Percentiles rank a stretch among this genome's conserved stretches.
Evolutionary conservation across 2,797 vertebrate genomes (phyloP).

Genomic region (Rhinella marina): DNA sequence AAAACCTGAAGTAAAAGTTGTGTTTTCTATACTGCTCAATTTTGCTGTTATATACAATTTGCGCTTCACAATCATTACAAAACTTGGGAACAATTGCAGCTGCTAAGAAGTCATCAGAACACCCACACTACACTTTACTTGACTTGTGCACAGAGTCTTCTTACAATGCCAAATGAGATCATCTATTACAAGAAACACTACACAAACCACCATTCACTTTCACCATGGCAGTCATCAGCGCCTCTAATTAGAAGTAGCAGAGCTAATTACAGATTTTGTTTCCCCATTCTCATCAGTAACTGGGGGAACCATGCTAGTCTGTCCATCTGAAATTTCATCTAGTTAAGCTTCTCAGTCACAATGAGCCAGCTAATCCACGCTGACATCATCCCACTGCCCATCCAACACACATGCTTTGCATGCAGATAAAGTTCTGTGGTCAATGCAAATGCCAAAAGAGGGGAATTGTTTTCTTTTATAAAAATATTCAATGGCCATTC

Average conservation of each 20-base stretch:
- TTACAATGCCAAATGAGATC: neutral
- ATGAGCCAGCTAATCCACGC: constrained; percentile 51
- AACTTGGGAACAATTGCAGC: neutral
- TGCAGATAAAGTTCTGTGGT: constrained; percentile 32
- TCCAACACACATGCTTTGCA: constrained; percentile 24
- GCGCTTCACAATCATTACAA: neutral
- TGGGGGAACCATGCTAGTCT: constrained; percentile 41
- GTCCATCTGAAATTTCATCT: constrained; percentile 57
- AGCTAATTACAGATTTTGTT: constrained; percentile 39
- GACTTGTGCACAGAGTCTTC: neutral
- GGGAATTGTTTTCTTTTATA: constrained; percentile 37
- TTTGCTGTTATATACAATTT: neutral
- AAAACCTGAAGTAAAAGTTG: neutral
- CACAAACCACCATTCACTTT: neutral
- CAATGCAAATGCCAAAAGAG: constrained; percentile 28
- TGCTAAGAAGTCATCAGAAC: neutral
- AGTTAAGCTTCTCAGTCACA: constrained; percentile 55
- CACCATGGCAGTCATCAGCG: constrained; percentile 6
- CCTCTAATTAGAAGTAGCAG: neutral
- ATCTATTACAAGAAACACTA: neutral
- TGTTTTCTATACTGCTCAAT: neutral
- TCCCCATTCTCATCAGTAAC: constrained; percentile 39
- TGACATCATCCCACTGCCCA: constrained; percentile 42
- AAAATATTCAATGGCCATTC: constrained; percentile 24
- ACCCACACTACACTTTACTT: neutral